A percentile compares a stretch with the other conserved stretches of the same genome.
These are phyloP conservation scores for Pagetopsis macropterus DNA, from an alignment of 2,797 vertebrate species.

Conservation along the genomic window DNA sequence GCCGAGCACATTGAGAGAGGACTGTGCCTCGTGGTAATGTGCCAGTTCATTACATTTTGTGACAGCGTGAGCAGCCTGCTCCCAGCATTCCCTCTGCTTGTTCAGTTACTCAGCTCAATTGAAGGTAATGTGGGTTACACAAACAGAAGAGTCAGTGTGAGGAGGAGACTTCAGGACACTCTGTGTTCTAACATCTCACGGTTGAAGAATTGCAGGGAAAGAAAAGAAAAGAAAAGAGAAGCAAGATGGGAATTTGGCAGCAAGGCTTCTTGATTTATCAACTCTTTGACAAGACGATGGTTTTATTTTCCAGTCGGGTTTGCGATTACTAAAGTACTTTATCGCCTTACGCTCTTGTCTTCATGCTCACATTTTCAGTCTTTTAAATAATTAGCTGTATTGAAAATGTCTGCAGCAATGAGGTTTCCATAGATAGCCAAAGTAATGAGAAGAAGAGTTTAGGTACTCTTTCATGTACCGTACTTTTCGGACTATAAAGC, in stretches of 20 bases:
- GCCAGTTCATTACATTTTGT: slow-evolving; percentile 76
- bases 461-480: slow-evolving; percentile 9
- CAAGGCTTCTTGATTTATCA: slow-evolving; percentile 25
- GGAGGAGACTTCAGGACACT: slow-evolving; percentile 45
- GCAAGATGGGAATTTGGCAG: slow-evolving; percentile 47
- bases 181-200: slow-evolving; percentile 35
- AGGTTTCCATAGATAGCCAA: slow-evolving; percentile 28
- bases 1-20: slow-evolving; percentile 52
- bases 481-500: too few relatives aligned
- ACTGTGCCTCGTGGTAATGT: slow-evolving; percentile 67
- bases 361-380: slow-evolving; percentile 5
- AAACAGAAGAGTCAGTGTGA: slow-evolving; percentile 51
- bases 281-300: slow-evolving; percentile 24
- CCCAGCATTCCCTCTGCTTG: slow-evolving; percentile 67
- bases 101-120: slow-evolving; percentile 66
- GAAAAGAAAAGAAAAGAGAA: slow-evolving; percentile 24
- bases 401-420: slow-evolving; percentile 19
- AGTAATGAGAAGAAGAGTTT: slow-evolving; percentile 12
- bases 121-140: slow-evolving; percentile 64
- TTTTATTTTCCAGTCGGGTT: slow-evolving; percentile 19
- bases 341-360: background rate
- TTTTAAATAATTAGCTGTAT: slow-evolving; percentile 12
- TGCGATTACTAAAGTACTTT: slow-evolving; percentile 12
- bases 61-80: slow-evolving; percentile 65
- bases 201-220: slow-evolving; percentile 5